These are phyloP conservation scores for Xerus rutilus DNA, from an alignment of 2,797 vertebrate species.

Conservation along the genomic window DNA sequence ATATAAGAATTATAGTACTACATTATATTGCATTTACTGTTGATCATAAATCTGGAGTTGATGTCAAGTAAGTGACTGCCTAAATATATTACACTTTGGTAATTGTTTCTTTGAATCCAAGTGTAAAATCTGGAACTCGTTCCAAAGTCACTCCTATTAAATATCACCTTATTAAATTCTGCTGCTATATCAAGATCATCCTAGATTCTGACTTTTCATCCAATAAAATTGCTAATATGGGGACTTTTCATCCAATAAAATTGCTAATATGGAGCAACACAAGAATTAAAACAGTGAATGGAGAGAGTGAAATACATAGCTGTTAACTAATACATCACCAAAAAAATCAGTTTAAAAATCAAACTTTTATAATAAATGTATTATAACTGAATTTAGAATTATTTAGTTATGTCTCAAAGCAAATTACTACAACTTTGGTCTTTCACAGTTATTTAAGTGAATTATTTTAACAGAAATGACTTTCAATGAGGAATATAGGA, in stretches of 20 bases:
- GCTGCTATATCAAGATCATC: not conserved
- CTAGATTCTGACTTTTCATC: constrained; percentile 36
- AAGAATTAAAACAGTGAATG: not conserved
- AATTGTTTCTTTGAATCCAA: not conserved
- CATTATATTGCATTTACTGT: not conserved
- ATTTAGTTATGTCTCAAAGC: not conserved
- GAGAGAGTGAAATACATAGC: not conserved
- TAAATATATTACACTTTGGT: not conserved
- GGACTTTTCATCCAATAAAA: constrained; percentile 18
- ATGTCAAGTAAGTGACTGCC: not conserved
- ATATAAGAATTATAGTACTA: not conserved
- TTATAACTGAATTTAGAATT: constrained; percentile 2
- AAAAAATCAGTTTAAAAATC: not conserved
- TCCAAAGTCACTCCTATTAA: not conserved
- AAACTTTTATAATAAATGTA: not conserved
- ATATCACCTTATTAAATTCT: constrained; percentile 37
- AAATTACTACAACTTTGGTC: not conserved
- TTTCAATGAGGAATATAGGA: not conserved
- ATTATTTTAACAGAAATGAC: constrained; percentile 19
- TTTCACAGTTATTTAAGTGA: constrained; percentile 10
- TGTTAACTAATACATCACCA: not conserved
- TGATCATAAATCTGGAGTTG: not conserved
- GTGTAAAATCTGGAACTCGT: not conserved
- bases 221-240: not conserved
- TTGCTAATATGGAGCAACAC: not conserved